Conservation (phyloP, 2,113 vertebrate genomes). For the Cnemophilus loriae region DNA sequence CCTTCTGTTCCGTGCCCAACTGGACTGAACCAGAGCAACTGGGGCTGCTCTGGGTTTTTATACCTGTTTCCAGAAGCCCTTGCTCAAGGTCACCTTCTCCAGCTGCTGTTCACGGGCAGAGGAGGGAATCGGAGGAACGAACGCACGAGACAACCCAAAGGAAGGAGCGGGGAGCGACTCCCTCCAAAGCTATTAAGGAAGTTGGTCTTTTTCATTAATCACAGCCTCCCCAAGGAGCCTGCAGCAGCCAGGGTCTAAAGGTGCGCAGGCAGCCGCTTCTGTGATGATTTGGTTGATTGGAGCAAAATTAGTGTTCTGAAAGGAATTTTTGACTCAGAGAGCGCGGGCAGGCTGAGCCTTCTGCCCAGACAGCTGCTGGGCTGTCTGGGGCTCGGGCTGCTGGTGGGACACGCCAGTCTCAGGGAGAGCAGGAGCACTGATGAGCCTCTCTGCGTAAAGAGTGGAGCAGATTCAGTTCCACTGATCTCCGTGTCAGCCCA, state of each 20-base stretch:
- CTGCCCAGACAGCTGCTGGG: background rate
- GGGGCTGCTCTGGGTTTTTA: background rate
- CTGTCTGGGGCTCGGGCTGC: background rate
- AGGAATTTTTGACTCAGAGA: background rate
- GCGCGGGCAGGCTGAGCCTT: background rate
- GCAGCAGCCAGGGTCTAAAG: constrained; percentile 46
- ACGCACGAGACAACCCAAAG: background rate
- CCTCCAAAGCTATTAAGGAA: constrained; percentile 65
- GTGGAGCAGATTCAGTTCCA: background rate
- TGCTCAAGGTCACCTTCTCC: constrained; percentile 46
- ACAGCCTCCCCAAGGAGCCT: constrained; percentile 49
- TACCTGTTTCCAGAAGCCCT: constrained; percentile 20
- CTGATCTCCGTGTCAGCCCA: background rate
- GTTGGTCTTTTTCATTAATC: constrained; percentile 67
- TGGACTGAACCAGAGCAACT: background rate
- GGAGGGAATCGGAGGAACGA: background rate
- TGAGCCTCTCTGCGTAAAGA: background rate
- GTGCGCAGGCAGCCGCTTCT: constrained; percentile 44
- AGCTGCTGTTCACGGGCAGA: background rate
- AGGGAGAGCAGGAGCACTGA: background rate
- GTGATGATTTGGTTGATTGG: constrained; percentile 59
- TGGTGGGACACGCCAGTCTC: background rate
- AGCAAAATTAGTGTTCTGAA: constrained; percentile 57
- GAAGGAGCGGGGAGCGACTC: constrained; percentile 4
- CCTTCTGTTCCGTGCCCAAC: fast-evolving